phyloP scores from a whole-genome alignment of 2,888 invertebrate species.

The Limnephilus auricula region DNA sequence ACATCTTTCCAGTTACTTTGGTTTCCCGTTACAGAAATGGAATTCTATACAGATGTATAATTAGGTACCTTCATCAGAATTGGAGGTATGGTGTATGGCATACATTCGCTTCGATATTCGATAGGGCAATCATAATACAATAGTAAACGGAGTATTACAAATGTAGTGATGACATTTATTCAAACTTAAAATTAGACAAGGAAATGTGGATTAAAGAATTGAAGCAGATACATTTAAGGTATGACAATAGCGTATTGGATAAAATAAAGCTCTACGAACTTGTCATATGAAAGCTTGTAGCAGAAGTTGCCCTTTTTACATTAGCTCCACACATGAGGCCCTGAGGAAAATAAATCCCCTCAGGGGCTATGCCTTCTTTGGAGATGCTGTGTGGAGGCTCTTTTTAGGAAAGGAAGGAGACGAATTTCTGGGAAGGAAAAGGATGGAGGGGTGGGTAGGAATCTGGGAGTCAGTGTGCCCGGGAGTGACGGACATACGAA shows the following conservation, averaged over 20 bases:
- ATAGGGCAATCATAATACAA: slow-evolving; percentile 48
- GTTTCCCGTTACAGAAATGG: slow-evolving; percentile 17
- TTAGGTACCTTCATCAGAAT: neutral
- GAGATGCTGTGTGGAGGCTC: too few relatives aligned
- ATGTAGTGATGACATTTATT: neutral
- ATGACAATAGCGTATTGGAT: neutral
- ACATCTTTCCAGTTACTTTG: neutral
- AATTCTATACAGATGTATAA: slow-evolving; percentile 12
- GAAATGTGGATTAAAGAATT: neutral
- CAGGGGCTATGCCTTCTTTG: too few relatives aligned
- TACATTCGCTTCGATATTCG: slow-evolving; percentile 33
- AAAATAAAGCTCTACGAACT: neutral
- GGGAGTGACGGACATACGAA: too few relatives aligned
- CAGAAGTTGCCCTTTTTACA: neutral
- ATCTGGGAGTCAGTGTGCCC: too few relatives aligned
- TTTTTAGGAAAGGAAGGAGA: too few relatives aligned
- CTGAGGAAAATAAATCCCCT: too few relatives aligned
- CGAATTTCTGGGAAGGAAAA: too few relatives aligned
- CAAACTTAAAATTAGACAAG: slow-evolving; percentile 12
- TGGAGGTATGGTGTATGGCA: neutral
- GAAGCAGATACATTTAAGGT: too few relatives aligned
- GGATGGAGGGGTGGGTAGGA: too few relatives aligned
- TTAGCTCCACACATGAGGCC: too few relatives aligned
- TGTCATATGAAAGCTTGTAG: neutral
- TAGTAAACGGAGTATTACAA: slow-evolving; percentile 9